Percentiles rank a stretch among this genome's conserved stretches.
Evolutionary conservation across 1,140 invertebrate genomes (phyloP).

Genomic region (Drosophila prosaltans): DNA sequence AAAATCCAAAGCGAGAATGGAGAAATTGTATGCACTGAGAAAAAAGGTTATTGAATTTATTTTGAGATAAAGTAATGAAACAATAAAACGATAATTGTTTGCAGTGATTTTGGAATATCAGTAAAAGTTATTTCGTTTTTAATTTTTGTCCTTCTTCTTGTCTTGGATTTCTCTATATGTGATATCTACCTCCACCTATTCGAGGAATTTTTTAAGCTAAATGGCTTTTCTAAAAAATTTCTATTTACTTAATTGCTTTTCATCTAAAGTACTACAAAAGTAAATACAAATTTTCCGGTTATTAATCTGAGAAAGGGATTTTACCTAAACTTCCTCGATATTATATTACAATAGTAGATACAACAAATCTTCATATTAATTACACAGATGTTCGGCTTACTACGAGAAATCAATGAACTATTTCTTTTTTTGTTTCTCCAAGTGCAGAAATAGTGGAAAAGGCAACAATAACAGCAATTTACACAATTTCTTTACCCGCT

Average conservation of each 20-base stretch:
- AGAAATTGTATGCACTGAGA: conserved; percentile 1
- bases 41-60: neutral
- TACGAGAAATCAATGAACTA: neutral
- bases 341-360: neutral
- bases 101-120: too few relatives aligned
- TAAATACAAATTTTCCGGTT: neutral
- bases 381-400: neutral
- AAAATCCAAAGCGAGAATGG: conserved; percentile 19
- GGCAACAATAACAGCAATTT: conserved; percentile 72
- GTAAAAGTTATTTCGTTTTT: too few relatives aligned
- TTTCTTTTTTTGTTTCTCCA: conserved; percentile 1
- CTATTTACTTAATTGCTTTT: too few relatives aligned
- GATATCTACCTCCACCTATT: too few relatives aligned
- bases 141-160: too few relatives aligned
- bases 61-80: neutral
- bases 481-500: conserved; percentile 44
- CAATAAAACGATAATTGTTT: too few relatives aligned
- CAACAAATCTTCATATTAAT: neutral
- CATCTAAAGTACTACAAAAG: too few relatives aligned
- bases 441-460: conserved; percentile 28
- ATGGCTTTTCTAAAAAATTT: too few relatives aligned
- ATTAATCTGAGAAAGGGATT: neutral
- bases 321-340: too few relatives aligned
- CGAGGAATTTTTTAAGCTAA: too few relatives aligned
- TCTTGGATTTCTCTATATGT: too few relatives aligned